Evolutionary conservation across 1,140 invertebrate species (phyloP), one percentile per base, ranked within the genome.

Genomic region (Drosophila bifasciata): DNA sequence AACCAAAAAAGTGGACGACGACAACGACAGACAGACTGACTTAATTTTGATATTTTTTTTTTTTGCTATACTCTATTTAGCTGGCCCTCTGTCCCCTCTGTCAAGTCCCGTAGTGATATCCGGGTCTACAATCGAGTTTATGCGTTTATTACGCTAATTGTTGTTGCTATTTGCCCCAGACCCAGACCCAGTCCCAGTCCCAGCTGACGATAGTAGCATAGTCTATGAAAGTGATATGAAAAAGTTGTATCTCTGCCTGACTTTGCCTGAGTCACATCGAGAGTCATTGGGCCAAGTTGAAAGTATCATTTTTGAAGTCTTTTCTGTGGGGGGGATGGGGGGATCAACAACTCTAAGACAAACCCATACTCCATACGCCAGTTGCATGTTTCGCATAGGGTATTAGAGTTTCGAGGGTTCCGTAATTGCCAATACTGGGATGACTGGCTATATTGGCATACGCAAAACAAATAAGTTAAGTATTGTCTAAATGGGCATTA

Each of bases 101-200:
- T 16, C 16, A 16, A 28, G 25, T 8, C 19, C 21, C 11, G 46
- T 51, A 51, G 19, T 44, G 48, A 25, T 81, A 72, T 79, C 72
- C 71, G 57, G 49, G 17, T 58, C 39, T 45, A 36, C 41, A 43
- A 58, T 70, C 28, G 52, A 77, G 41, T 73, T 77, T 70, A 67
- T 57, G 58, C 56, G 50, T 78, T 78, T 78, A 53, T 72, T 32
- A 59, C 51, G 78, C 68, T 69, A 80, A 79, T 72, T 76, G 49
- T 53, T 62, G 57, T 50, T 55, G 50, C 15, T 46, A 9, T 43
- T 23, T n/a, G n/a, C n/a, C n/a, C n/a, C n/a, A n/a, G n/a, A n/a
- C n/a, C n/a, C n/a, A n/a, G n/a, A n/a, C n/a, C n/a, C n/a, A n/a
- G 49, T 17, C 49, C 25, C 7, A 28, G 25, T 8, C 28, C 11